These are phyloP conservation scores for Vimba vimba DNA, from an alignment of 2,113 vertebrate species.

Conservation along the genomic window DNA sequence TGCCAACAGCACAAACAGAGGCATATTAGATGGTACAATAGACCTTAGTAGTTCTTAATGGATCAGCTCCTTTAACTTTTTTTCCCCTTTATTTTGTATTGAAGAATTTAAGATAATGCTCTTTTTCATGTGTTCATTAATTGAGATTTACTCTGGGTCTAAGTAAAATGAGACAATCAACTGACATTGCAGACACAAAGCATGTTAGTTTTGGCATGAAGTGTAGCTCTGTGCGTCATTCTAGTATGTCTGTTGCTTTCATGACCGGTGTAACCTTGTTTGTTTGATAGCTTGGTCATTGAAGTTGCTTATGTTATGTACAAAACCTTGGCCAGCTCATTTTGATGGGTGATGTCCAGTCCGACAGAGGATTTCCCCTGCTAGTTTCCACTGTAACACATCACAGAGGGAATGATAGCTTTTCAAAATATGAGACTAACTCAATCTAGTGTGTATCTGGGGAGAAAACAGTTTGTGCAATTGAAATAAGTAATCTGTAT, in stretches of 20 bases:
- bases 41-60: constrained; percentile 51
- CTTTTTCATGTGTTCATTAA: neutral
- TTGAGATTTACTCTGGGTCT: neutral
- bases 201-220: constrained; percentile 70
- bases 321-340: constrained; percentile 24
- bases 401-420: constrained; percentile 67
- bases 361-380: constrained; percentile 54
- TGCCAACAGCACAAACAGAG: constrained; percentile 57
- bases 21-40: constrained; percentile 68
- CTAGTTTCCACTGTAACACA: constrained; percentile 65
- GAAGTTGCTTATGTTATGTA: constrained; percentile 67
- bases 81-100: constrained; percentile 48
- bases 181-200: neutral
- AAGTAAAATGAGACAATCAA: constrained; percentile 35
- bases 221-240: constrained; percentile 74
- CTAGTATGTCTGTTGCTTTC: constrained; percentile 72
- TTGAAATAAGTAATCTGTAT: constrained; percentile 78
- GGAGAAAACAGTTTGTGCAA: constrained; percentile 64
- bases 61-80: neutral
- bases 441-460: constrained; percentile 62
- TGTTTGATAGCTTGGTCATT: constrained; percentile 70
- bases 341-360: constrained; percentile 30
- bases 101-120: constrained; percentile 54
- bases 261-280: constrained; percentile 64
- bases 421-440: constrained; percentile 38